Evolutionary conservation across 1,140 invertebrate genomes (phyloP).

Genomic region (Drosophila orena): DNA sequence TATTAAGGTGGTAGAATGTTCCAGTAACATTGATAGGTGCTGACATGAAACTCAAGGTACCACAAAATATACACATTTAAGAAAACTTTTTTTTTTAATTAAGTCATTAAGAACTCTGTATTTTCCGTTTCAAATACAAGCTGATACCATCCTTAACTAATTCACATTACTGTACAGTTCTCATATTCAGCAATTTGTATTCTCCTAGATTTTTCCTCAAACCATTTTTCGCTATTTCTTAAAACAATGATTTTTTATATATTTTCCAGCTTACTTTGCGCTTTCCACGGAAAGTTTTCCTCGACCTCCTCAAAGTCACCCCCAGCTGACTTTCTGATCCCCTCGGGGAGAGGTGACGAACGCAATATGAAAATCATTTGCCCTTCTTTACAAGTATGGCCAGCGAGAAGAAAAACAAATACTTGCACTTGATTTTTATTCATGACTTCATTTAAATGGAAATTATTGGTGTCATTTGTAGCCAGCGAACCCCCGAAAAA

Average conservation of each 20-base stretch:
- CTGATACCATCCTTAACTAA: no score
- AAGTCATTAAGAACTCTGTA: no score
- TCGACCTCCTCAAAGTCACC: conserved; percentile 10
- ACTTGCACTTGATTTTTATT: conserved; percentile 73
- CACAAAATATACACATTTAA: no score
- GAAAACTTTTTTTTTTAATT: no score
- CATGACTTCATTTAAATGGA: conserved; percentile 79
- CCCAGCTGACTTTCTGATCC: conserved; percentile 1
- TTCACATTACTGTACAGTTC: no score
- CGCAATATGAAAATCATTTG: conserved; percentile 46
- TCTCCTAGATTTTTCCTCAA: not conserved
- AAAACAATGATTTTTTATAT: conserved; percentile 26
- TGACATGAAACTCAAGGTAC: no score
- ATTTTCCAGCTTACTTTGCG: conserved; percentile 18
- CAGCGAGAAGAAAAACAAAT: conserved; percentile 29
- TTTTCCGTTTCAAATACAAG: no score
- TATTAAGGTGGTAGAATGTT: not conserved
- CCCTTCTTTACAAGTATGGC: conserved; percentile 18
- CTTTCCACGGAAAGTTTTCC: conserved; percentile 10
- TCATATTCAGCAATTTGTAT: not conserved
- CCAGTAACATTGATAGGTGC: no score
- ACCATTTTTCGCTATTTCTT: conserved; percentile 2
- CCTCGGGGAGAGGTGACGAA: conserved; percentile 11
- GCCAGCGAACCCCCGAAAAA: conserved; percentile 18
- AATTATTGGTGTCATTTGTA: conserved; percentile 82